These are phyloP conservation scores for Montipora efflorescens DNA, from an alignment of 64 coral and sea anemone species.

Conservation along the genomic window DNA sequence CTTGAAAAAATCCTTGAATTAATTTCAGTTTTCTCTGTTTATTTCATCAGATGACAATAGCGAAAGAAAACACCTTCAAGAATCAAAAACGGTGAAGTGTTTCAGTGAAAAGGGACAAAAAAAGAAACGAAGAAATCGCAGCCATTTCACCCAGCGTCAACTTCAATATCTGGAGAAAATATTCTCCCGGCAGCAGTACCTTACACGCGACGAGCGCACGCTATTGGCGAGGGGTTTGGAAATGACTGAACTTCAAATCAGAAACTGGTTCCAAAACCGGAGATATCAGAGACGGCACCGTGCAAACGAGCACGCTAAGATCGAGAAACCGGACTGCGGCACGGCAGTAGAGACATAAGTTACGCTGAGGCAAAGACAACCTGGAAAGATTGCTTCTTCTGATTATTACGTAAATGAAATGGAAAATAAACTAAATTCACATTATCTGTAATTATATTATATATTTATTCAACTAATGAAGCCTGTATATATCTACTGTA, in stretches of 20 bases:
- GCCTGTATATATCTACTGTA: background rate
- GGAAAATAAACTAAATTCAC: background rate
- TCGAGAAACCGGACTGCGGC: background rate
- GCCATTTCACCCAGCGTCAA: slow-evolving; percentile 93
- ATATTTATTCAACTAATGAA: background rate
- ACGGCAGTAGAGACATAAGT: background rate
- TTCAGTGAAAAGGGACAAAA: background rate
- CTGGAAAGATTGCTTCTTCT: background rate
- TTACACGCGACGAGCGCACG: slow-evolving; percentile 91
- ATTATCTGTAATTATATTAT: background rate
- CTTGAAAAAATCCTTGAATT: background rate
- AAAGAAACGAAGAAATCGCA: slow-evolving; percentile 86
- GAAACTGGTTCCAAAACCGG: slow-evolving; percentile 97
- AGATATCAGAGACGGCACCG: slow-evolving; percentile 90
- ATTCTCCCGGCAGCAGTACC: slow-evolving; percentile 90
- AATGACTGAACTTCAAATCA: slow-evolving; percentile 95
- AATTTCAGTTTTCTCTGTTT: background rate
- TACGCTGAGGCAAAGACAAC: background rate
- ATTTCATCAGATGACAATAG: background rate
- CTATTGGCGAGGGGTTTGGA: slow-evolving; percentile 87
- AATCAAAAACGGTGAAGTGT: slow-evolving; percentile 28
- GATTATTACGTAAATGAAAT: background rate
- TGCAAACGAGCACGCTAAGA: slow-evolving; percentile 6
- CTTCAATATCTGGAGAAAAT: slow-evolving; percentile 88
- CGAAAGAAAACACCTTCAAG: background rate